Percentiles rank a stretch among this genome's conserved stretches.
Evolutionary conservation across 2,113 vertebrate species (phyloP).

Genomic region (Chaetops frenatus): DNA sequence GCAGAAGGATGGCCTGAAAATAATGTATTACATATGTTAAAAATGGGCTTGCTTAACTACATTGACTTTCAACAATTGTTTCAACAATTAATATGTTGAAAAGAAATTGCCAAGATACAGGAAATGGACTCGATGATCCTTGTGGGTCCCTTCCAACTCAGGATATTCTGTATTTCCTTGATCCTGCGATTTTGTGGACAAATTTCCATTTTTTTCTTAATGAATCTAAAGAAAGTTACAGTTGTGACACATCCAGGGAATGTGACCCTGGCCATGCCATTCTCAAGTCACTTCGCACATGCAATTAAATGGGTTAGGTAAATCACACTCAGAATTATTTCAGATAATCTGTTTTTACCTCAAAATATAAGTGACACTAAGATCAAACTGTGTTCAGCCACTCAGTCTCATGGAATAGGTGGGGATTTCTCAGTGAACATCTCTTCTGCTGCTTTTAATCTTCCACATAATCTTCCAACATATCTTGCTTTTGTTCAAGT

Average conservation of each 20-base stretch:
- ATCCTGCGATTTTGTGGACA: not conserved
- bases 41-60: not conserved
- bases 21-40: not conserved
- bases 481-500: not conserved
- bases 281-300: rapidly evolving
- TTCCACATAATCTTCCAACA: not conserved
- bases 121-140: not conserved
- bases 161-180: not conserved
- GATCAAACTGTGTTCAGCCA: not conserved
- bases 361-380: not conserved
- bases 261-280: not conserved
- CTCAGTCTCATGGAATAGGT: rapidly evolving
- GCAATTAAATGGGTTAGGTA: not conserved
- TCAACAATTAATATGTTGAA: not conserved
- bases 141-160: not conserved
- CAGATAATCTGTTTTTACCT: not conserved
- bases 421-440: not conserved
- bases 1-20: not conserved
- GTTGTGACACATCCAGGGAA: not conserved
- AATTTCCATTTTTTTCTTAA: not conserved
- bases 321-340: not conserved
- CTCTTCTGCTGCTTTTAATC: not conserved
- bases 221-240: not conserved
- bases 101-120: not conserved
- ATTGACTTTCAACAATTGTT: not conserved